A percentile compares a stretch with the other conserved stretches of the same genome.
Evolutionary conservation across 1,140 invertebrate genomes (phyloP).

Genomic region (Drosophila tristis): DNA sequence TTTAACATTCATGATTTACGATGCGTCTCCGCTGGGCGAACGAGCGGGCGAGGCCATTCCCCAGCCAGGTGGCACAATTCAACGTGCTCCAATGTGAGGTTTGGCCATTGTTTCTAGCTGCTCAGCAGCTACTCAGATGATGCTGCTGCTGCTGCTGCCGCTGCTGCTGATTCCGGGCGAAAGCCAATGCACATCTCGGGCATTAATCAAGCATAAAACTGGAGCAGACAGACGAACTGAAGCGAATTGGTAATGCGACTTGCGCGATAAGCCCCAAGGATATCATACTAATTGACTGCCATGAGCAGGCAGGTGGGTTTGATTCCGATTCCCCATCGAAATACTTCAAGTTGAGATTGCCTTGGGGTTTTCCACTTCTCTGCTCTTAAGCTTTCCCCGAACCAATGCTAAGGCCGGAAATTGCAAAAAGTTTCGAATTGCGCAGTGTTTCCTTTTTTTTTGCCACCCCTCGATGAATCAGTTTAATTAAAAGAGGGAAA

Average conservation of each 20-base stretch:
- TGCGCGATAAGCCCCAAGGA: constrained; percentile 55
- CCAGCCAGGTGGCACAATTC: constrained; percentile 66
- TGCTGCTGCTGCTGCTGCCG: constrained; percentile 9
- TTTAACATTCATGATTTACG: constrained; percentile 77
- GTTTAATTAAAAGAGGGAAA: constrained; percentile 43
- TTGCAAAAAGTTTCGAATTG: constrained; percentile 18
- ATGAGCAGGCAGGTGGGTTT: not conserved
- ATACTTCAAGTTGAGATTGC: constrained; percentile 9
- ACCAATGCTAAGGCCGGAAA: constrained; percentile 32
- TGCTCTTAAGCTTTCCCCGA: not conserved
- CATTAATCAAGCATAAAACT: constrained; percentile 72
- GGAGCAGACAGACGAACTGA: constrained; percentile 45
- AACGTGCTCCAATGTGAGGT: constrained; percentile 34
- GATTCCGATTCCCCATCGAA: constrained; percentile 11
- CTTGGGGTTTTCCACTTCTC: constrained; percentile 5
- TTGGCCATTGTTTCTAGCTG: constrained; percentile 14
- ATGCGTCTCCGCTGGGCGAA: constrained; percentile 47
- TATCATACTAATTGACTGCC: constrained; percentile 64
- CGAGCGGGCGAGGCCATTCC: constrained; percentile 43
- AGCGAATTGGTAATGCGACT: constrained; percentile 46
- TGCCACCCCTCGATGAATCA: constrained; percentile 11
- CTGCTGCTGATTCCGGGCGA: constrained; percentile 8
- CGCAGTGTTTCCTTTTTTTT: constrained; percentile 12
- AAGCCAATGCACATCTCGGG: constrained; percentile 57
- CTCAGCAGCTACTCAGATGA: constrained; percentile 1